Percentiles rank a stretch among this genome's conserved stretches.
Evolutionary conservation across 2,113 vertebrate species (phyloP).

Genomic region (Poeciliopsis turrubarensis): DNA sequence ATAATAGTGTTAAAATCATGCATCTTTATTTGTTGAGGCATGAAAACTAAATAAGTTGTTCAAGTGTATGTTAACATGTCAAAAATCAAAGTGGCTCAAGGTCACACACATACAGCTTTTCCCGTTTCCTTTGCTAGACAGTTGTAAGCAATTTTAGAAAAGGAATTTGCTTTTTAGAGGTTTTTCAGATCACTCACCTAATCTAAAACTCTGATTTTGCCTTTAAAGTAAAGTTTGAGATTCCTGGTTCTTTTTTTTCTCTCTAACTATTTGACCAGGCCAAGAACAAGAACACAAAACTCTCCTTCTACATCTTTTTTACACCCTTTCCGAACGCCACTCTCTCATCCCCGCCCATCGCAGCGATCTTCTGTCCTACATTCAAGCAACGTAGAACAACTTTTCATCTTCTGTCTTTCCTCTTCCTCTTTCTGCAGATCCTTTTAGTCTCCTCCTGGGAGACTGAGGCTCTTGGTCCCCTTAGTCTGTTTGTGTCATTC

Average conservation of each 20-base stretch:
- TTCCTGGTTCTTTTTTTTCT: neutral
- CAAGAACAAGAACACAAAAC: slow-evolving; percentile 9
- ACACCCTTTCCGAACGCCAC: neutral
- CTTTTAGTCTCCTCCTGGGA: slow-evolving; percentile 62
- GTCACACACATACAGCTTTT: too few species aligned
- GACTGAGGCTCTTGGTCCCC: slow-evolving; percentile 26
- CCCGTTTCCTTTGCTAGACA: too few species aligned
- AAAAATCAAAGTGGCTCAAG: too few species aligned
- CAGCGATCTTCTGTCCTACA: slow-evolving; percentile 34
- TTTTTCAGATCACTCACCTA: neutral
- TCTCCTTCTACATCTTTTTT: slow-evolving; percentile 5
- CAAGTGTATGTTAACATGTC: too few species aligned
- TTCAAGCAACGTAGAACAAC: slow-evolving; percentile 34
- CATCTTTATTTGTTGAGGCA: too few species aligned
- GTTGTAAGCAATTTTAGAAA: too few species aligned
- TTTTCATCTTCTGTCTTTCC: slow-evolving; percentile 24
- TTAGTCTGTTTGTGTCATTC: slow-evolving; percentile 60
- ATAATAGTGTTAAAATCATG: too few species aligned
- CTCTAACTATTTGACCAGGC: neutral
- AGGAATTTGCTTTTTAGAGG: too few species aligned
- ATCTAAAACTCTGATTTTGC: neutral
- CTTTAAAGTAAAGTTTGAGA: neutral
- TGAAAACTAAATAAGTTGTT: too few species aligned
- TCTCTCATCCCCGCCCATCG: neutral
- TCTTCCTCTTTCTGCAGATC: slow-evolving; percentile 35